phyloP scores from a whole-genome alignment of 2,888 invertebrate species.

The Euclidia mi region DNA sequence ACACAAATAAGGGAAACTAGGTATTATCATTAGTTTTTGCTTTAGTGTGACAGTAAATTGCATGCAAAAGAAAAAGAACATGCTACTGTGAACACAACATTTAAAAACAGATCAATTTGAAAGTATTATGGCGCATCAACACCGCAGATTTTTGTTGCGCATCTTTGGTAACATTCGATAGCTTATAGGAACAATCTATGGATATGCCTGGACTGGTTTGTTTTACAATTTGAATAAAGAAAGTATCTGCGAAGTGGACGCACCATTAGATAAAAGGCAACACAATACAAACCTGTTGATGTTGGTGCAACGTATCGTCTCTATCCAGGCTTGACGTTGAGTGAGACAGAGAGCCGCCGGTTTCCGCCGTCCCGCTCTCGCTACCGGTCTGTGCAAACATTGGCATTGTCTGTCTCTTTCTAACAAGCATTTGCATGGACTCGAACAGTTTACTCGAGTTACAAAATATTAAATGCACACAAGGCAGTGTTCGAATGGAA shows the following conservation, averaged over 20 bases:
- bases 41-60: not conserved
- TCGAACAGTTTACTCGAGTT: constrained; percentile 20
- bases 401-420: constrained; percentile 66
- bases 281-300: constrained; percentile 84
- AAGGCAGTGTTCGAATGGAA: constrained; percentile 22
- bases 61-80: constrained; percentile 10
- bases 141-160: too few species aligned
- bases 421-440: constrained; percentile 63
- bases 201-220: too few species aligned
- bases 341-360: constrained; percentile 92
- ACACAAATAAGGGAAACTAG: too few species aligned
- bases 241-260: too few species aligned
- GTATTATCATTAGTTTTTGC: too few species aligned
- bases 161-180: too few species aligned
- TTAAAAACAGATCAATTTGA: too few species aligned
- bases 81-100: constrained; percentile 12
- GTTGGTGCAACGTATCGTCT: constrained; percentile 92
- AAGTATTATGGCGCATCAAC: not conserved
- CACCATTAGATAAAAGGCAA: too few species aligned
- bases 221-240: too few species aligned
- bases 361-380: constrained; percentile 90
- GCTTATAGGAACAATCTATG: too few species aligned
- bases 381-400: constrained; percentile 84
- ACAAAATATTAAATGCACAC: constrained; percentile 32
- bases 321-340: constrained; percentile 97